Base-by-base conservation (phyloP, 2,797 vertebrate genomes). In the Gouania willdenowi region DNA sequence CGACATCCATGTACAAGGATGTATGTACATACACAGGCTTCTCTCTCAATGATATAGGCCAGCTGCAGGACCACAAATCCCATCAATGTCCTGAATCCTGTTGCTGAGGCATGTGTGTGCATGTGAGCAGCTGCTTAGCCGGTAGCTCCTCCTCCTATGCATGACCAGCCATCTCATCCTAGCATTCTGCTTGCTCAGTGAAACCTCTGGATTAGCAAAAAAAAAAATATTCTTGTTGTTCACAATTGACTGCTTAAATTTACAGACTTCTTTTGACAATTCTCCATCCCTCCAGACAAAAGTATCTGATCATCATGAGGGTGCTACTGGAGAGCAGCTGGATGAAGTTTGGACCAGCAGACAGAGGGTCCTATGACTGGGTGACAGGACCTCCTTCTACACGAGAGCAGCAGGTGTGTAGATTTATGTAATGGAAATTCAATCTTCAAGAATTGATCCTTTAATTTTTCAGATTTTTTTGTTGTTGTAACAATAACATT, bases 311-410 rank as follows among this genome's bases (percentile, higher is more conserved):
- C 67, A 85, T 34, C 66, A 95, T 93, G 92, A 81, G 85, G 56
- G 66, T 32, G 55, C 81, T 92, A 41, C 40, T 88, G 73, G 89
- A 89, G 57, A 94, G 90, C 90, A 94, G 87, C 87, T 92, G 90
- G 93, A 89, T 83, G 66, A 83, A 87, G 81, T 95, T 94, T 26
- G 93, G 93, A 56, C 92, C 92, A 0, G 92, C 92, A 1, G 90
- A 91, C 45, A 73, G 92, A 28, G 92, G 89, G 5, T 88, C 83
- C 0, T 91, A 93, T 4, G 91, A 94, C 84, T 93, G 92, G 93
- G 71, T 91, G 62, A 88, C 92, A 1, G 89, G 84, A 2, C 83
- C 91, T 10, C 79, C 90, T 0, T 40, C 65, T 0, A 66, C 88
- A n/a, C 75, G 53, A 71, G 90, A 93, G 65, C 85, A 91, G 38